phyloP scores from a whole-genome alignment of 64 coral and sea anemone species.

The Stichodactyla helianthus region DNA sequence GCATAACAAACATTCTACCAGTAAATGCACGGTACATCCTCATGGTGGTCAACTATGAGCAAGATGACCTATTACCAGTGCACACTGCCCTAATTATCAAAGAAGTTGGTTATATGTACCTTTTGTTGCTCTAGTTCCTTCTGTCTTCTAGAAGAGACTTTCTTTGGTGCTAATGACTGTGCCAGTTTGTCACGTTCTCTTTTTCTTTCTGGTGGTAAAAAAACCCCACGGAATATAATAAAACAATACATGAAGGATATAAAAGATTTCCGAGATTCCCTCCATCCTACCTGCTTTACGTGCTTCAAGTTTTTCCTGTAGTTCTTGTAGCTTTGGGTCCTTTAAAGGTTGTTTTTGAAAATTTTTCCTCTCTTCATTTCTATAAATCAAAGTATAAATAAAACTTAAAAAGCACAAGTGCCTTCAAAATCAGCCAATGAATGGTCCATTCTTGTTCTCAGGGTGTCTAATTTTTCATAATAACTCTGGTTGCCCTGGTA shows the following conservation, averaged over 20 bases:
- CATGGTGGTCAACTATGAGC: no score
- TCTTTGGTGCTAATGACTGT: slow-evolving; percentile 50
- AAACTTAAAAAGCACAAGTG: no score
- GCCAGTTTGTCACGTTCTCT: slow-evolving; percentile 49
- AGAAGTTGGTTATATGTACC: slow-evolving; percentile 25
- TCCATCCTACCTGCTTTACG: slow-evolving; percentile 58
- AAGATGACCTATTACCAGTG: no score
- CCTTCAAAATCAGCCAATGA: no score
- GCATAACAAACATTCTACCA: no score
- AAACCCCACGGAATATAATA: neutral
- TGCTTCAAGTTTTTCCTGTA: slow-evolving; percentile 74
- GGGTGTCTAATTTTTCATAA: no score
- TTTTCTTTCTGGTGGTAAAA: slow-evolving; percentile 57
- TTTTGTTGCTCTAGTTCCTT: slow-evolving; percentile 73
- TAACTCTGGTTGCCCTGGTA: neutral
- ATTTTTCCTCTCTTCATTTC: slow-evolving; percentile 59
- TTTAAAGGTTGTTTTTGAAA: slow-evolving; percentile 41
- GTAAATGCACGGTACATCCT: no score
- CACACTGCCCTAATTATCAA: neutral
- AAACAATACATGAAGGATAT: no score
- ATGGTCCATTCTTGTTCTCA: no score
- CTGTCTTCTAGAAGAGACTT: slow-evolving; percentile 46
- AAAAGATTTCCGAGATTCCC: no score
- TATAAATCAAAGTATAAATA: neutral
- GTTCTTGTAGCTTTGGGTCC: slow-evolving; percentile 80